Percentiles rank a stretch among this genome's conserved stretches.
Evolutionary conservation across 2,888 invertebrate species (phyloP).

Genomic region (Scaptomyza parva): DNA sequence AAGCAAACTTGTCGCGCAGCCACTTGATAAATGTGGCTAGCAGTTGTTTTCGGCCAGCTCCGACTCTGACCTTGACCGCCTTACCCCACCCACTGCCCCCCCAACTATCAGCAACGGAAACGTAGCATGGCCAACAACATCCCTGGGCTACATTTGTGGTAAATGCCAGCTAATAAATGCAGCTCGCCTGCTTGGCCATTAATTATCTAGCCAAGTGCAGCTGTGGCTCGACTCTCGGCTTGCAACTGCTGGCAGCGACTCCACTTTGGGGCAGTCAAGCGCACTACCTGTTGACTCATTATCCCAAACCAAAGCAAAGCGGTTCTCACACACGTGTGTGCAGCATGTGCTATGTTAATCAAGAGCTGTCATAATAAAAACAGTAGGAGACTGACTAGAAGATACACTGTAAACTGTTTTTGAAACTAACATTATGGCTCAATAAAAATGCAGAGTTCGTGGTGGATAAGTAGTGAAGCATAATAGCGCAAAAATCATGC

Average conservation of each 20-base stretch:
- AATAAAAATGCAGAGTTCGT: too few relatives aligned
- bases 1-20: slow-evolving; percentile 52
- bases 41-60: slow-evolving; percentile 45
- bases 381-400: too few relatives aligned
- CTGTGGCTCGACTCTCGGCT: slow-evolving; percentile 15
- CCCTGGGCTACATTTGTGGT: slow-evolving; percentile 49
- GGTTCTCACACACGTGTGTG: slow-evolving; percentile 34
- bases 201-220: slow-evolving; percentile 34
- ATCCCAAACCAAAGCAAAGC: slow-evolving; percentile 30
- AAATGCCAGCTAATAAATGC: slow-evolving; percentile 65
- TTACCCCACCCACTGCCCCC: slow-evolving; percentile 26
- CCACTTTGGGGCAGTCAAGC: slow-evolving; percentile 67
- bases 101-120: slow-evolving; percentile 24
- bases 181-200: slow-evolving; percentile 55
- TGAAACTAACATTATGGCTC: too few relatives aligned
- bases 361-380: slow-evolving; percentile 43
- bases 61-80: slow-evolving; percentile 66
- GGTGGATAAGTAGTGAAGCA: too few relatives aligned
- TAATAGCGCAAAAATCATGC: background rate
- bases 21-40: slow-evolving; percentile 62
- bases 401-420: slow-evolving; percentile 4
- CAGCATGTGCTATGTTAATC: slow-evolving; percentile 59
- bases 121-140: slow-evolving; percentile 42
- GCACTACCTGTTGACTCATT: slow-evolving; percentile 77
- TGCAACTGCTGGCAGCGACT: slow-evolving; percentile 18